Percentiles rank a stretch among this genome's conserved stretches.
Evolutionary conservation across 92 coral and sea anemone genomes (phyloP).

Genomic region (Montipora capitata): DNA sequence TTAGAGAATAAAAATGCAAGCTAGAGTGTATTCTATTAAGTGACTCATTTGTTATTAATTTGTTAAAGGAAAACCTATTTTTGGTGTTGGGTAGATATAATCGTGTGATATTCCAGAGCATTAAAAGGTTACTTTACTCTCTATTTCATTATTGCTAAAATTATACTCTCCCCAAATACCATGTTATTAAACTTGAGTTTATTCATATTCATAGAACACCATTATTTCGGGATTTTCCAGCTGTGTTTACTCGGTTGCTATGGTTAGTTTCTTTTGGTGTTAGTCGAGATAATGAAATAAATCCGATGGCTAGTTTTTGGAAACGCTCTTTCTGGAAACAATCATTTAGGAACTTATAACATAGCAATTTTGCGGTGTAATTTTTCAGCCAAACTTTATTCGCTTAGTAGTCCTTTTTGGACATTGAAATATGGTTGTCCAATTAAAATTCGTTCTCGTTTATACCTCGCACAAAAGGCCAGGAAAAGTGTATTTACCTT

Average conservation of each 20-base stretch:
- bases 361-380: background rate
- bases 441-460: conserved; percentile 8
- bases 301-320: conserved; percentile 7
- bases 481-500: background rate
- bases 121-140: background rate
- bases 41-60: conserved; percentile 2
- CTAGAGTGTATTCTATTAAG: conserved; percentile 4
- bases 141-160: background rate
- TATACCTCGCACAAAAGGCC: background rate
- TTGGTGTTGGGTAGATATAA: conserved; percentile 9
- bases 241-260: background rate
- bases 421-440: background rate
- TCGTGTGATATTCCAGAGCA: background rate
- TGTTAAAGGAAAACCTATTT: conserved; percentile 1
- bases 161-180: background rate
- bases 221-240: conserved; percentile 8
- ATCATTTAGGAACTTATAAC: background rate
- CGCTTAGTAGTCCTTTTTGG: background rate
- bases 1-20: conserved; percentile 4
- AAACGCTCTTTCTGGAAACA: conserved; percentile 35
- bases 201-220: conserved; percentile 12
- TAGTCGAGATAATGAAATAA: background rate
- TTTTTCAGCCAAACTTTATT: conserved; percentile 12
- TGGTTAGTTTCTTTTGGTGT: background rate
- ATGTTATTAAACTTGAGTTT: conserved; percentile 17